phyloP scores from a whole-genome alignment of 1,140 invertebrate genomes.

The Trichonephila clavata region DNA sequence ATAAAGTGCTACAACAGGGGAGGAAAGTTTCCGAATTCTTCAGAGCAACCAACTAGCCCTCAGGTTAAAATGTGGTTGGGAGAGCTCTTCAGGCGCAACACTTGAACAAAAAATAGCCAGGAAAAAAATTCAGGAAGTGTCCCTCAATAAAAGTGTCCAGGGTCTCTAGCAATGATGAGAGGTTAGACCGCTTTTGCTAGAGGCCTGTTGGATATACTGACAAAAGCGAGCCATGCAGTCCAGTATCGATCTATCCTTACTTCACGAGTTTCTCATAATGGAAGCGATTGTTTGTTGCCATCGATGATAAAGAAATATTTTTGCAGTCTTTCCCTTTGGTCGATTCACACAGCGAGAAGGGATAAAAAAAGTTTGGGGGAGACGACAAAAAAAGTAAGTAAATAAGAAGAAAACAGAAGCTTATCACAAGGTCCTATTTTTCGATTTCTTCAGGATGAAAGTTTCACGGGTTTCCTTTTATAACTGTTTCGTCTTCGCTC shows the following conservation, averaged over 20 bases:
- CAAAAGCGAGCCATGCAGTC: slow-evolving; percentile 42
- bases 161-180: slow-evolving; percentile 36
- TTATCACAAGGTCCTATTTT: slow-evolving; percentile 61
- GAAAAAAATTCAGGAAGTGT: slow-evolving; percentile 28
- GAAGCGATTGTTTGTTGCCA: slow-evolving; percentile 68
- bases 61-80: slow-evolving; percentile 41
- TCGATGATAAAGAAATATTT: slow-evolving; percentile 73
- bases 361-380: slow-evolving; percentile 42
- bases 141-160: slow-evolving; percentile 59
- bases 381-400: slow-evolving; percentile 12
- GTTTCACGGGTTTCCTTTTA: slow-evolving; percentile 58
- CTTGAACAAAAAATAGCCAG: slow-evolving; percentile 22
- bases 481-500: slow-evolving; percentile 13
- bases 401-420: slow-evolving; percentile 46
- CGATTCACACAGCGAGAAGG: slow-evolving; percentile 26
- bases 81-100: background rate
- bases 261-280: slow-evolving; percentile 60
- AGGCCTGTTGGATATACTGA: slow-evolving; percentile 24
- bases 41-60: slow-evolving; percentile 49
- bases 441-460: slow-evolving; percentile 68
- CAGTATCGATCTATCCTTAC: slow-evolving; percentile 54
- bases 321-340: slow-evolving; percentile 55
- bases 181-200: slow-evolving; percentile 35
- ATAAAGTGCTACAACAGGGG: slow-evolving; percentile 42
- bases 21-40: slow-evolving; percentile 29